A percentile compares a stretch with the other conserved stretches of the same genome.
Evolutionary conservation across 2,113 vertebrate species (phyloP).

Genomic region (Eidolon helvum): DNA sequence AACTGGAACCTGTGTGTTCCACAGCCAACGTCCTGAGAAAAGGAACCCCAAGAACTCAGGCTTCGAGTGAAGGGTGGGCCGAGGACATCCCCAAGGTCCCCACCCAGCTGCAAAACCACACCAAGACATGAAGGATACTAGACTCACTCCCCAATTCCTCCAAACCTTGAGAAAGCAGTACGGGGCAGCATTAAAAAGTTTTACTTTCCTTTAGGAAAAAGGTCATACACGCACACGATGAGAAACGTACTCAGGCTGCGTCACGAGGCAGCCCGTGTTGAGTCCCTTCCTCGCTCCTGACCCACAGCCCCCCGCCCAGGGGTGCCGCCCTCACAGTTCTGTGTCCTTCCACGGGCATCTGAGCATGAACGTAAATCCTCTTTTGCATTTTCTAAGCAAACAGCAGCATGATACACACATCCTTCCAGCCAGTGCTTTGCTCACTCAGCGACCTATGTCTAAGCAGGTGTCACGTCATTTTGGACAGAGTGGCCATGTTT

Average conservation of each 20-base stretch:
- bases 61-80: background rate
- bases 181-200: background rate
- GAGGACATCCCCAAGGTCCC: background rate
- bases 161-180: background rate
- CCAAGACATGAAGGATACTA: background rate
- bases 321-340: background rate
- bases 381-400: background rate
- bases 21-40: background rate
- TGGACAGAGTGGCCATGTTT: background rate
- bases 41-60: background rate
- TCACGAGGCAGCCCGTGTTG: background rate
- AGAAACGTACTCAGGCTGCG: background rate
- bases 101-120: background rate
- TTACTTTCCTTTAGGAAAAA: background rate
- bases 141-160: background rate
- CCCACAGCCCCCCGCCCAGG: background rate
- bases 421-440: background rate
- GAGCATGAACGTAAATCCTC: background rate
- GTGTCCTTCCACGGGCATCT: accelerated
- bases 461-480: background rate
- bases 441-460: background rate
- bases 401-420: accelerated
- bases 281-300: background rate
- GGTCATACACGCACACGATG: too few species aligned
- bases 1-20: background rate